Conservation (phyloP, 2,797 vertebrate species). For the Gymnopithys bicolor region DNA sequence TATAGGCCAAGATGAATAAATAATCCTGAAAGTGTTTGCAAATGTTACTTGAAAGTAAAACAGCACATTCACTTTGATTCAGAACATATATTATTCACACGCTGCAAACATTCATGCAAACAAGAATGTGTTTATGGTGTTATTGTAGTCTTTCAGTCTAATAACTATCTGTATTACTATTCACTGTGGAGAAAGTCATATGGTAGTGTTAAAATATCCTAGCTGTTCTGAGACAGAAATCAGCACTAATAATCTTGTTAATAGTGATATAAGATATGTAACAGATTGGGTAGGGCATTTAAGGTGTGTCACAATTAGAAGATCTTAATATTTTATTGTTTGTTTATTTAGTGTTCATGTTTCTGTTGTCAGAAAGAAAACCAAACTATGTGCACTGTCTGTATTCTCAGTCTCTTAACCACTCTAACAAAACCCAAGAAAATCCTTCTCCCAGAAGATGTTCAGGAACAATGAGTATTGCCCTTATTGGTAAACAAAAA, state of each 20-base stretch:
- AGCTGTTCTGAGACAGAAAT: background rate
- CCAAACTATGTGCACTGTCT: background rate
- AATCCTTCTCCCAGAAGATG: background rate
- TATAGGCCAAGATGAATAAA: background rate
- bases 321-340: background rate
- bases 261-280: background rate
- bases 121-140: background rate
- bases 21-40: constrained; percentile 2
- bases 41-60: constrained; percentile 30
- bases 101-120: constrained; percentile 16
- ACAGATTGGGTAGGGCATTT: background rate
- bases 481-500: background rate
- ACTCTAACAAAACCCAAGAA: background rate
- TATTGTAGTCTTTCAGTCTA: background rate
- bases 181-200: background rate
- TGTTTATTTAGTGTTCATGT: background rate
- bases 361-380: background rate
- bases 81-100: constrained; percentile 39
- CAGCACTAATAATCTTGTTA: background rate
- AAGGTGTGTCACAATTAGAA: background rate
- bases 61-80: constrained; percentile 1
- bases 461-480: background rate
- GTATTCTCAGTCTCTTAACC: background rate
- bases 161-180: background rate
- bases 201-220: background rate